These are phyloP conservation scores for Lates calcarifer DNA, from an alignment of 2,113 vertebrate genomes.

Conservation along the genomic window DNA sequence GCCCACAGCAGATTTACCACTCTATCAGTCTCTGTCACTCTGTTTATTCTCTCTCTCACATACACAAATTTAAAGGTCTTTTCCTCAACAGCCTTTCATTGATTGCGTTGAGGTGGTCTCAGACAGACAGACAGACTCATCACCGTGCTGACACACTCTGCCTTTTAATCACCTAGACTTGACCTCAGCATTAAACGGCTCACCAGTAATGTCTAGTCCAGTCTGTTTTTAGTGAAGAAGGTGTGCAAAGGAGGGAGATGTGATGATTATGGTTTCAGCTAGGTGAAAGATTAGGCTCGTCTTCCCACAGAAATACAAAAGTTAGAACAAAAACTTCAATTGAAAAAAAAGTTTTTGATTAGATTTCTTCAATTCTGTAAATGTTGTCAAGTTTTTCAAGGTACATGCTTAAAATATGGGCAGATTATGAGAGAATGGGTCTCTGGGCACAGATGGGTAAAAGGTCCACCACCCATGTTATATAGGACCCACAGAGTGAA, in stretches of 20 bases:
- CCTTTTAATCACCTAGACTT: slow-evolving; percentile 54
- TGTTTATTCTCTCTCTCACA: not conserved
- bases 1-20: slow-evolving; percentile 20
- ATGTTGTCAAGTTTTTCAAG: not conserved
- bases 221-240: not conserved
- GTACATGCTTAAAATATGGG: too few relatives aligned
- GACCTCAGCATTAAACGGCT: slow-evolving; percentile 30
- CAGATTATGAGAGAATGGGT: not conserved
- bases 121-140: slow-evolving; percentile 18
- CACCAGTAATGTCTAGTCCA: slow-evolving; percentile 9
- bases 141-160: slow-evolving; percentile 18
- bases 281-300: not conserved
- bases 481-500: not conserved
- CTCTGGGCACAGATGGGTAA: too few relatives aligned
- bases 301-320: not conserved
- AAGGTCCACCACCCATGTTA: not conserved
- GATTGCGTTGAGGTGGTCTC: slow-evolving; percentile 31
- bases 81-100: slow-evolving; percentile 29
- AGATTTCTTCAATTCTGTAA: not conserved
- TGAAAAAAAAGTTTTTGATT: not conserved
- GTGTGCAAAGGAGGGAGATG: not conserved
- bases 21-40: slow-evolving; percentile 18
- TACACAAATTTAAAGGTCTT: not conserved
- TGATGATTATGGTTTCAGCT: not conserved
- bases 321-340: not conserved